Conservation (phyloP, 2,888 invertebrate genomes). For the Autographa pulchrina region DNA sequence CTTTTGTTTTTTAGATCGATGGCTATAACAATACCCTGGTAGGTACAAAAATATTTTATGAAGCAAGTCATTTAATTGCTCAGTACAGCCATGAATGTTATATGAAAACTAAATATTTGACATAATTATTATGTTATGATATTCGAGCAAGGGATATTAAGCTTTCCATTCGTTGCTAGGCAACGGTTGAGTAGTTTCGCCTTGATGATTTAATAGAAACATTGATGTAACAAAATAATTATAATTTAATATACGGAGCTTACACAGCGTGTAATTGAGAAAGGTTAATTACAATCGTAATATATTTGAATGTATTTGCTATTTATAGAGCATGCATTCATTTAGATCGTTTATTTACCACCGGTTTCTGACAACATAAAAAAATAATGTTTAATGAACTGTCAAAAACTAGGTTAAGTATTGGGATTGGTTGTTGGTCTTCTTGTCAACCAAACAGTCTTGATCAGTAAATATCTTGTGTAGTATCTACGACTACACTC, state of each 20-base stretch:
- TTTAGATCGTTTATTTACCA: not conserved
- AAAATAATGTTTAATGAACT: too few relatives aligned
- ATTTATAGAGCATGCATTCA: not conserved
- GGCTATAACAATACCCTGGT: too few relatives aligned
- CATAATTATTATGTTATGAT: not conserved
- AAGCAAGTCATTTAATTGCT: too few relatives aligned
- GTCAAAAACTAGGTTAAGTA: too few relatives aligned
- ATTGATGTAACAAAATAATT: constrained; percentile 2
- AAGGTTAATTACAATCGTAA: not conserved
- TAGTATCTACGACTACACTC: too few relatives aligned
- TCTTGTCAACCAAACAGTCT: too few relatives aligned
- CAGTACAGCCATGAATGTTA: too few relatives aligned
- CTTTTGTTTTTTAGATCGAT: too few relatives aligned
- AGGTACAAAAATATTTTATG: too few relatives aligned
- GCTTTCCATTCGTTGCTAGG: not conserved
- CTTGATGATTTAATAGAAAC: not conserved
- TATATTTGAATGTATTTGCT: not conserved
- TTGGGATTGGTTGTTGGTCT: too few relatives aligned
- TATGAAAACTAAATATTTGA: not conserved
- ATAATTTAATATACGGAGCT: not conserved
- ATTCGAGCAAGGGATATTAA: not conserved
- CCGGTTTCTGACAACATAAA: too few relatives aligned
- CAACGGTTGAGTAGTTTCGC: not conserved
- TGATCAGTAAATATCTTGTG: too few relatives aligned
- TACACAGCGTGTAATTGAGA: not conserved